Conservation (phyloP, 2,113 vertebrate species). For the Neogobius melanostomus region DNA sequence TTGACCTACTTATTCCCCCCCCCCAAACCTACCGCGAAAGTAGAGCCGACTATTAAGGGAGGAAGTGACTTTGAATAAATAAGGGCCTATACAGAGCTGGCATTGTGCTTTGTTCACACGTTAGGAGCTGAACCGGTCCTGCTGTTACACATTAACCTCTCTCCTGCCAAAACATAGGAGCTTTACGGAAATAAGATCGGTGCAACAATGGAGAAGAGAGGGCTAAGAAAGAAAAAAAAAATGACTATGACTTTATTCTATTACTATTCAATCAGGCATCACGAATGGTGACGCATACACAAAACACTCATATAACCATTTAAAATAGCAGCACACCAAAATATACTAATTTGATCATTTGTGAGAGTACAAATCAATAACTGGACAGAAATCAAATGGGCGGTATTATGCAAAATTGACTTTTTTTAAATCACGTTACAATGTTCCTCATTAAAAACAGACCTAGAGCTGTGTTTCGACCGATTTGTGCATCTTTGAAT, state of each 20-base stretch:
- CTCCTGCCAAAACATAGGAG: conserved; percentile 48
- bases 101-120: conserved; percentile 79
- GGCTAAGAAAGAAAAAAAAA: conserved; percentile 1
- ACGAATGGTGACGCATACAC: no score
- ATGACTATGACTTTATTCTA: not conserved
- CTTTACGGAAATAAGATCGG: conserved; percentile 4
- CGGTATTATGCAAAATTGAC: no score
- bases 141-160: conserved; percentile 76
- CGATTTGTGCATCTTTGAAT: no score
- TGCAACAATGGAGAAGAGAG: conserved; percentile 6
- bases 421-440: no score
- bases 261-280: not conserved
- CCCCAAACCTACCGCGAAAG: conserved; percentile 57
- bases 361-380: no score
- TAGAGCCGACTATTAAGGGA: conserved; percentile 73
- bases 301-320: no score
- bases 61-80: conserved; percentile 80
- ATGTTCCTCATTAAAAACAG: no score
- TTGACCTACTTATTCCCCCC: conserved; percentile 71
- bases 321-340: no score
- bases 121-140: conserved; percentile 62
- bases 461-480: no score
- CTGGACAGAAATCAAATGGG: no score
- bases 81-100: conserved; percentile 73
- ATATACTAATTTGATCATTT: no score